Base-by-base conservation (phyloP, 1,140 invertebrate genomes). In the Lasioglossum baleicum region DNA sequence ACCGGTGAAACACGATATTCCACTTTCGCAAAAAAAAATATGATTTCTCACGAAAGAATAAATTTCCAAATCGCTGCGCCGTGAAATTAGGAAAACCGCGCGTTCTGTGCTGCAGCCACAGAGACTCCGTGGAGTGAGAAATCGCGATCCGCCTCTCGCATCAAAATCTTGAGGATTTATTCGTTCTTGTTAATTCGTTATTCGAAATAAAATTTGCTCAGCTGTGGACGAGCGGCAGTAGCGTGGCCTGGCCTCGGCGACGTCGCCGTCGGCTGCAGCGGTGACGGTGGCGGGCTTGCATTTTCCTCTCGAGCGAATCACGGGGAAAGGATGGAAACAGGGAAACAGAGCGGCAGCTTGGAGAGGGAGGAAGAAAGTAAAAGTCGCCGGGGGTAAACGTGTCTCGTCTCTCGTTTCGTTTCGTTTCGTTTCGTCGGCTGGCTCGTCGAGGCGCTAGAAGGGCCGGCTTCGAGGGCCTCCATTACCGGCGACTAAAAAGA, bases 241-340 rank as follows among this genome's bases (percentile, higher is more conserved):
- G 56, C 64, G 35, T 44, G 35, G 69, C 31, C n/a, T 60, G 71
- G n/a, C 60, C 71, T 68, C 56, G 58, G 20, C 31, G 11, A 56
- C 48, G 56, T 56, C 17, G 35, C 2, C 8, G 20, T 44, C 42
- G 10, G 10, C 42, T 6, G 8, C 42, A 7, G 10, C 42, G 6
- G 5, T 7, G 42, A 1, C 7, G 42, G 5, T 11, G 44, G 13
- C 44, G 44, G 44, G 73, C 79, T 83, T 83, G 86, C 85, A 88
- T 90, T 92, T 89, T 89, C 87, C 87, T 88, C 88, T 91, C 81
- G 87, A 88, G 84, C 82, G 87, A 90, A 91, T 91, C 85, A 89
- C 76, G 56, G 70, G 15, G 48, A 65, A 66, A 80, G 51, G 22
- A 60, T 13, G 22, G 61, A 75, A n/a, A 75, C 42, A 40, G 76